These are phyloP conservation scores for Antechinus flavipes DNA, from an alignment of 2,113 vertebrate species.

Conservation along the genomic window DNA sequence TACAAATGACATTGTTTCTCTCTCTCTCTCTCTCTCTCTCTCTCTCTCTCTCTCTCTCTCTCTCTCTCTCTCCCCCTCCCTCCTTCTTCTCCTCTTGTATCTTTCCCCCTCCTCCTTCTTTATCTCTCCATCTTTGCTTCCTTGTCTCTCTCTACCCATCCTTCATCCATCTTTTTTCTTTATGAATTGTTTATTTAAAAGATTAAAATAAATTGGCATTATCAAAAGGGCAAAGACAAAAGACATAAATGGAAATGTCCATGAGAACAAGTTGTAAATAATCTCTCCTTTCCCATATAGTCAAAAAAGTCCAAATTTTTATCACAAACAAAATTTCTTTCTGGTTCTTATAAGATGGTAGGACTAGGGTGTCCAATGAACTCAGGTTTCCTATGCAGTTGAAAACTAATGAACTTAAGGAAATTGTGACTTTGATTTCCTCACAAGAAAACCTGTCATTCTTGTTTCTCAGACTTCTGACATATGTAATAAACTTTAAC, in stretches of 20 bases:
- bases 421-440: constrained; percentile 38
- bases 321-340: background rate
- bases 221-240: constrained; percentile 61
- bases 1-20: background rate
- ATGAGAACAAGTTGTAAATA: constrained; percentile 56
- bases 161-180: background rate
- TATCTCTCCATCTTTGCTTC: background rate
- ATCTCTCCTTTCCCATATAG: background rate
- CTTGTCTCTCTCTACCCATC: background rate
- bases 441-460: constrained; percentile 21
- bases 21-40: background rate
- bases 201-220: constrained; percentile 21
- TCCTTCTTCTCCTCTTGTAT: too few species aligned
- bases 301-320: constrained; percentile 31
- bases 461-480: constrained; percentile 8
- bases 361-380: background rate
- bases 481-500: background rate
- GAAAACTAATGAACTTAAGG: background rate
- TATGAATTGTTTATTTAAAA: constrained; percentile 64
- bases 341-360: background rate
- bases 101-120: too few species aligned
- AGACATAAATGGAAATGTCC: constrained; percentile 54
- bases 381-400: background rate
- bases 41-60: background rate
- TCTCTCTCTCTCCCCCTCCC: too few species aligned